Conservation (phyloP, 2,113 vertebrate species). For the Psophia crepitans region DNA sequence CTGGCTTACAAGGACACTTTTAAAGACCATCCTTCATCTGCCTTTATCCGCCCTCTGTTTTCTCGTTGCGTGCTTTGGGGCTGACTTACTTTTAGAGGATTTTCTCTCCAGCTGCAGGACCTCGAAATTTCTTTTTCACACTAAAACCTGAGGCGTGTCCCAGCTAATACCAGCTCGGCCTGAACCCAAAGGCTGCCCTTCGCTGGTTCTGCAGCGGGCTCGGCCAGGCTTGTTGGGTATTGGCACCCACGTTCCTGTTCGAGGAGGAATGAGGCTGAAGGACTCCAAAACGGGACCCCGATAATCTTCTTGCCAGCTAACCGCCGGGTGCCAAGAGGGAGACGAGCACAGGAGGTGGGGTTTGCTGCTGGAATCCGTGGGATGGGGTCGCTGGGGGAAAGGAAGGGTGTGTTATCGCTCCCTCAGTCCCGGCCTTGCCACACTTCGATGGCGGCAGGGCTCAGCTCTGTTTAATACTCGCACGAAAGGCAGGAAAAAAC, state of each 20-base stretch:
- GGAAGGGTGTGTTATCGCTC: background rate
- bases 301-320: background rate
- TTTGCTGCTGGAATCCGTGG: background rate
- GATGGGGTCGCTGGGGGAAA: background rate
- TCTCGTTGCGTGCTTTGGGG: background rate
- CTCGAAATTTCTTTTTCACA: background rate
- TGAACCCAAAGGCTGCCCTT: background rate
- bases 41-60: background rate
- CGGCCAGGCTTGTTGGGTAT: background rate
- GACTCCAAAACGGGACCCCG: background rate
- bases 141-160: background rate
- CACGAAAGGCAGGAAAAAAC: background rate
- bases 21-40: background rate
- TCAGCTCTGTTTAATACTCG: background rate
- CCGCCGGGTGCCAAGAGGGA: background rate
- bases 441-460: background rate
- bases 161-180: accelerated
- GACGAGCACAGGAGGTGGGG: background rate
- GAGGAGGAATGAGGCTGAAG: background rate
- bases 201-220: accelerated
- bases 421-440: accelerated
- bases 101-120: background rate
- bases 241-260: background rate
- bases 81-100: background rate
- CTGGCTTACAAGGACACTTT: background rate